phyloP scores from a whole-genome alignment of 2,888 invertebrate genomes.

The Caenorhabditis zanzibari region DNA sequence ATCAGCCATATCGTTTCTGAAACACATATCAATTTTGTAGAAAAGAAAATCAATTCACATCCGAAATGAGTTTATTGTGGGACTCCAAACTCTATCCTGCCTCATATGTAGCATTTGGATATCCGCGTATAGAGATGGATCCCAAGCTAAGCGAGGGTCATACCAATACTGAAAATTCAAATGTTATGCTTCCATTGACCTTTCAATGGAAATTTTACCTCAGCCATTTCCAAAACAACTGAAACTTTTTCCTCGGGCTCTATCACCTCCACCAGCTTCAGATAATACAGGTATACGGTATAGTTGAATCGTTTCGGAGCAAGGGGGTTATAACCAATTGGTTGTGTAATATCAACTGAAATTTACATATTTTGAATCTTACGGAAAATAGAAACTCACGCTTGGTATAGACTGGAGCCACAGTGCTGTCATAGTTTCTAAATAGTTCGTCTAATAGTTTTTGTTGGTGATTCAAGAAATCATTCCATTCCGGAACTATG shows the following conservation, averaged over 20 bases:
- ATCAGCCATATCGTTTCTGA: constrained; percentile 46
- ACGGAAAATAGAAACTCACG: not conserved
- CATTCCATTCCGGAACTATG: constrained; percentile 6
- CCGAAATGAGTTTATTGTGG: constrained; percentile 10
- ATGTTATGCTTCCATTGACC: too few species aligned
- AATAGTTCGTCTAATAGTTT: constrained; percentile 5
- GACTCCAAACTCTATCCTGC: constrained; percentile 55
- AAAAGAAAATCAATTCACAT: not conserved
- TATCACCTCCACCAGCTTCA: constrained; percentile 51
- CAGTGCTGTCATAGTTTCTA: not conserved
- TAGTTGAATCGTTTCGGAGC: constrained; percentile 38
- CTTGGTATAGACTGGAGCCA: constrained; percentile 33
- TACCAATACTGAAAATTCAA: constrained; percentile 49
- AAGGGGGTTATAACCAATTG: constrained; percentile 15
- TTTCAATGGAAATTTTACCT: constrained; percentile 25
- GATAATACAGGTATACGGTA: constrained; percentile 32
- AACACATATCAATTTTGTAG: constrained; percentile 10
- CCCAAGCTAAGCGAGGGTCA: constrained; percentile 46
- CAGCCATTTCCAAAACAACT: constrained; percentile 41
- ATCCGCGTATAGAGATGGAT: not conserved
- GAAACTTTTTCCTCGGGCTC: constrained; percentile 56
- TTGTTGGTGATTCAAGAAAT: constrained; percentile 28
- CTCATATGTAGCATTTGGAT: constrained; percentile 35
- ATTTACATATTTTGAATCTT: not conserved
- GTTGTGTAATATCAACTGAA: constrained; percentile 12